These are phyloP conservation scores for Sinohyriopsis cumingii DNA, from an alignment of 2,888 invertebrate genomes.

Conservation along the genomic window DNA sequence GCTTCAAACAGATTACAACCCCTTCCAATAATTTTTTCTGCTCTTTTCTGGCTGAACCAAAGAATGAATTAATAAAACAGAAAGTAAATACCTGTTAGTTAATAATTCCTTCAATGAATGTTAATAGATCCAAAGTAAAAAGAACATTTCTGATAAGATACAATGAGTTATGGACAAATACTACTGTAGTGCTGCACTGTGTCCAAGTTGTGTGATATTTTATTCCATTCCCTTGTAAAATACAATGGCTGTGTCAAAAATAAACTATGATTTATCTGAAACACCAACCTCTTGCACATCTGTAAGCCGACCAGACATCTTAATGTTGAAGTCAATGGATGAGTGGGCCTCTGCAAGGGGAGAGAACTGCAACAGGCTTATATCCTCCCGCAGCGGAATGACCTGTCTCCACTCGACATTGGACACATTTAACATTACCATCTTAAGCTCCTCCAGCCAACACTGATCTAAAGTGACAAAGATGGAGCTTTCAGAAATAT, in stretches of 20 bases:
- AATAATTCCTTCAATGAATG: too few relatives aligned
- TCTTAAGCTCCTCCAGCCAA: conserved; percentile 49
- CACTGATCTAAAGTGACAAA: conserved; percentile 45
- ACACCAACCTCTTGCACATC: conserved; percentile 63
- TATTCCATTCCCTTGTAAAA: too few relatives aligned
- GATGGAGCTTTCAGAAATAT: not conserved
- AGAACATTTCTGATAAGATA: too few relatives aligned
- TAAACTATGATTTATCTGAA: not conserved
- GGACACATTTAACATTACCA: conserved; percentile 27
- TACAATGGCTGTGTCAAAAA: not conserved
- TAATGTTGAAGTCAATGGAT: conserved; percentile 53
- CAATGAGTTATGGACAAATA: too few relatives aligned
- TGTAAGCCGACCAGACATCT: conserved; percentile 52
- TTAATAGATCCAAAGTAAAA: too few relatives aligned
- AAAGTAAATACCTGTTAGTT: too few relatives aligned
- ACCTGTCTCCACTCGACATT: conserved; percentile 55
- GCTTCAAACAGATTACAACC: too few relatives aligned
- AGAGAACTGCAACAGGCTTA: conserved; percentile 64
- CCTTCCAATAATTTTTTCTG: too few relatives aligned
- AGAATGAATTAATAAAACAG: too few relatives aligned
- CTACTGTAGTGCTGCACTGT: too few relatives aligned
- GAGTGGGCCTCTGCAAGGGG: conserved; percentile 61
- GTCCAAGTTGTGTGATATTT: too few relatives aligned
- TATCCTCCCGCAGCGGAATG: conserved; percentile 65
- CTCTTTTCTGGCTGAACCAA: too few relatives aligned